These are phyloP conservation scores for Aspidiotus rigidus DNA, from an alignment of 2,888 invertebrate genomes.

Conservation along the genomic window DNA sequence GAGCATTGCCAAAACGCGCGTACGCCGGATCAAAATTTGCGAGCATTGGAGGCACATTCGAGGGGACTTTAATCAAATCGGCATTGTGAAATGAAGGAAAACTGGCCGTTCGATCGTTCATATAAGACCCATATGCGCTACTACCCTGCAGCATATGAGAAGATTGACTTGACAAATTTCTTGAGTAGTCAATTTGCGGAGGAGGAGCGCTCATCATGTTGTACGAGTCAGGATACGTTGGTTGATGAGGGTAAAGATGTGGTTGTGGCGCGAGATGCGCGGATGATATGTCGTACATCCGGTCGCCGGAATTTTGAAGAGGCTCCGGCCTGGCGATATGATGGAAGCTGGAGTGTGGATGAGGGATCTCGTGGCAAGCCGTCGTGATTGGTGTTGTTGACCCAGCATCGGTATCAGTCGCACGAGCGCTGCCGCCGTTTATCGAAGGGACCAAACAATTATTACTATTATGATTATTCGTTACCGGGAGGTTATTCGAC, in stretches of 20 bases:
- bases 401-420: not conserved
- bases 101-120: too few relatives aligned
- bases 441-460: too few relatives aligned
- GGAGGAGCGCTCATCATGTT: conserved; percentile 11
- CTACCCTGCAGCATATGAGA: too few relatives aligned
- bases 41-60: not conserved
- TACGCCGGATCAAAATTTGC: conserved; percentile 12
- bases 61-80: not conserved
- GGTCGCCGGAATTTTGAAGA: not conserved
- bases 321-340: too few relatives aligned
- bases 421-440: not conserved
- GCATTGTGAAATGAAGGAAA: too few relatives aligned
- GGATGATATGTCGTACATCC: conserved; percentile 15
- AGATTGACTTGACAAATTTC: too few relatives aligned
- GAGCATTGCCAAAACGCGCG: conserved; percentile 42
- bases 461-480: too few relatives aligned
- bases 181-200: not conserved
- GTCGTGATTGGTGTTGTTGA: conserved; percentile 20
- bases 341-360: too few relatives aligned
- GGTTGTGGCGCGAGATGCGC: not conserved
- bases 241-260: conserved; percentile 1
- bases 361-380: not conserved
- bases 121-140: too few relatives aligned
- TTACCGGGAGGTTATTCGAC: not conserved
- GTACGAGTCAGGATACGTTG: not conserved